phyloP scores from a whole-genome alignment of 2,888 invertebrate species.

The Scaptomyza tumidula region DNA sequence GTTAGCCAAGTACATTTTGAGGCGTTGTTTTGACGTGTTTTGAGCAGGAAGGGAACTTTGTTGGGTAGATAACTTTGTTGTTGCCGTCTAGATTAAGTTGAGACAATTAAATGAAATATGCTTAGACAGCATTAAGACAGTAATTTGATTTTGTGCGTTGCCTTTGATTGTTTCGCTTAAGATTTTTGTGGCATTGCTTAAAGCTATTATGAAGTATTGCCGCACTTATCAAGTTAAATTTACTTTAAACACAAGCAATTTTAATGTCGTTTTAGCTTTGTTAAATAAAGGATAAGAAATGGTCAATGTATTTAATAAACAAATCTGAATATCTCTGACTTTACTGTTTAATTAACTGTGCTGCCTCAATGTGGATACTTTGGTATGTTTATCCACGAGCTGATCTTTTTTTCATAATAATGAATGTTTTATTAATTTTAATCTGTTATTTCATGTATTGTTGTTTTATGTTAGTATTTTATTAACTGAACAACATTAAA shows the following conservation, averaged over 20 bases:
- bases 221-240: constrained; percentile 1
- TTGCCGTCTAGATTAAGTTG: constrained; percentile 54
- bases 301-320: no score
- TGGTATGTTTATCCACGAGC: no score
- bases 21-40: constrained; percentile 72
- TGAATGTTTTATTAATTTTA: no score
- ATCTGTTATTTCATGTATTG: no score
- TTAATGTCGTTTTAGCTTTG: background rate
- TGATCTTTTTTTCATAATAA: no score
- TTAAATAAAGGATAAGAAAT: no score
- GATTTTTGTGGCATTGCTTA: background rate
- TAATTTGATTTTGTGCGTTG: constrained; percentile 70
- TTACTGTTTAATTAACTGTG: no score
- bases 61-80: constrained; percentile 29
- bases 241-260: background rate
- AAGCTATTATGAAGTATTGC: constrained; percentile 7
- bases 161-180: constrained; percentile 43
- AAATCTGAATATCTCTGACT: no score
- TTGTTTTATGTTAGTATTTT: no score
- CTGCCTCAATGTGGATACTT: no score
- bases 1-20: constrained; percentile 58
- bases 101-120: constrained; percentile 66
- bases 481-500: no score
- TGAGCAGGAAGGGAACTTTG: constrained; percentile 4
- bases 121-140: constrained; percentile 72